Evolutionary conservation across 1,140 invertebrate genomes (phyloP).

Genomic region (Limonius californicus): DNA sequence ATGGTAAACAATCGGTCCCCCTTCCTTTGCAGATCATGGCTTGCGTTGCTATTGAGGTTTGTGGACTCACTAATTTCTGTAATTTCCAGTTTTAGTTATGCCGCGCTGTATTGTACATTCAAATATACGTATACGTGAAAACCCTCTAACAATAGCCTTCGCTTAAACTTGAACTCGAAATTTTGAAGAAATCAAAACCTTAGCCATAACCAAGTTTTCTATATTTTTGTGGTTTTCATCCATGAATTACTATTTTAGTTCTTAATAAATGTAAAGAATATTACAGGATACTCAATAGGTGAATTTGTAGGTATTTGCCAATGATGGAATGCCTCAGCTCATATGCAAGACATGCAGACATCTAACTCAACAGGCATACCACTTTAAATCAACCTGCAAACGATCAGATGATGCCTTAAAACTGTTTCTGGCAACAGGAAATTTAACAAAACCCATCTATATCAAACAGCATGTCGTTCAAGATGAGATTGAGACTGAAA

Average conservation of each 20-base stretch:
- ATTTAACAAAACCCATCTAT: slow-evolving; percentile 51
- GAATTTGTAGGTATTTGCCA: slow-evolving; percentile 60
- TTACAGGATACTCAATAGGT: neutral
- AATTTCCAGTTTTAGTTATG: slow-evolving; percentile 10
- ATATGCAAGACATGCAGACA: slow-evolving; percentile 65
- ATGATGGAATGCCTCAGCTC: slow-evolving; percentile 68
- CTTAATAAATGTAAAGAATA: neutral
- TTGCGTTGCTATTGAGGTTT: slow-evolving; percentile 68
- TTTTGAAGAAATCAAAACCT: neutral
- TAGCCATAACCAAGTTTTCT: slow-evolving; percentile 19
- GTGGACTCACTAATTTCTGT: slow-evolving; percentile 29
- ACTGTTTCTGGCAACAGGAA: slow-evolving; percentile 61
- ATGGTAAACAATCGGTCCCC: slow-evolving; percentile 54
- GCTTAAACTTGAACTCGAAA: too few relatives aligned
- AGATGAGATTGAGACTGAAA: slow-evolving; percentile 26
- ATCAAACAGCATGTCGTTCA: neutral
- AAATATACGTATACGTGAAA: too few relatives aligned
- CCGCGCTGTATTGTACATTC: too few relatives aligned
- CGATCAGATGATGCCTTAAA: slow-evolving; percentile 65
- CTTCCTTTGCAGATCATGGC: slow-evolving; percentile 70
- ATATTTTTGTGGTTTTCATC: slow-evolving; percentile 1
- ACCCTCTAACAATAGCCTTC: too few relatives aligned
- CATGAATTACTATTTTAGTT: slow-evolving; percentile 4
- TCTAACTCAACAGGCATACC: slow-evolving; percentile 64
- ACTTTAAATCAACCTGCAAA: slow-evolving; percentile 69